Base-by-base conservation (phyloP, 2,113 vertebrate genomes). In the Heliornis fulica region DNA sequence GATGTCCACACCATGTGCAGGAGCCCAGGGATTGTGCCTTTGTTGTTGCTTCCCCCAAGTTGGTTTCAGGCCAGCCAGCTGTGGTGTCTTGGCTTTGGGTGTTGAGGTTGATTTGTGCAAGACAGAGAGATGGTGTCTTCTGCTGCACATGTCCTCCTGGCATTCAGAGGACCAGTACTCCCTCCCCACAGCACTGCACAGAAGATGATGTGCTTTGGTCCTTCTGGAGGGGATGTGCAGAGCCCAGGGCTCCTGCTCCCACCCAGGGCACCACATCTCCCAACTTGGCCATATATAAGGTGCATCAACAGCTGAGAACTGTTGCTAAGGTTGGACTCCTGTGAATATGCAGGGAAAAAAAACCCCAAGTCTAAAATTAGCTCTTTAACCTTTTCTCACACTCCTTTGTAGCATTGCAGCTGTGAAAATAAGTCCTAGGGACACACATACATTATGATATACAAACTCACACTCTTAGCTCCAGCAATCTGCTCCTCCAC, bases 1-100 rank as follows among this genome's bases (percentile, higher is more conserved):
- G 8, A 2, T 36, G 59, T 10, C 25, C 11, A 26, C 15, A 15
- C 18, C 0, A 0, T 16, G 26, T 0, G 0, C 1, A 2, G 20
- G 18, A 63, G 32, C 45, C 54, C 69, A 50, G 38, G 57, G 32
- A 28, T 3, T n/a, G 9, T 81, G 10, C 11, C 80, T 69, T 5
- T 60, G 14, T 18, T 38, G 25, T n/a, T 70, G 32, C 13, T 70
- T 50, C 17, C 11, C 45, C 11, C 23, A 12, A 11, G 25, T 18
- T 32, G 26, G 31, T 68, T 79, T 72, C 71, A 74, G 70, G 59
- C 40, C 75, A 86, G 59, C 9, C 10, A 15, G 22, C 15, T 54
- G 59, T 8, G 7, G 3, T 83, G 38, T n/a, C 26, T 51, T 68
- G 50, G 17, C 36, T 72, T 51, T 66, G 64, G 26, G 16, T 2